These are phyloP conservation scores for Aptenodytes forsteri DNA, from an alignment of 2,113 vertebrate species.

Conservation along the genomic window DNA sequence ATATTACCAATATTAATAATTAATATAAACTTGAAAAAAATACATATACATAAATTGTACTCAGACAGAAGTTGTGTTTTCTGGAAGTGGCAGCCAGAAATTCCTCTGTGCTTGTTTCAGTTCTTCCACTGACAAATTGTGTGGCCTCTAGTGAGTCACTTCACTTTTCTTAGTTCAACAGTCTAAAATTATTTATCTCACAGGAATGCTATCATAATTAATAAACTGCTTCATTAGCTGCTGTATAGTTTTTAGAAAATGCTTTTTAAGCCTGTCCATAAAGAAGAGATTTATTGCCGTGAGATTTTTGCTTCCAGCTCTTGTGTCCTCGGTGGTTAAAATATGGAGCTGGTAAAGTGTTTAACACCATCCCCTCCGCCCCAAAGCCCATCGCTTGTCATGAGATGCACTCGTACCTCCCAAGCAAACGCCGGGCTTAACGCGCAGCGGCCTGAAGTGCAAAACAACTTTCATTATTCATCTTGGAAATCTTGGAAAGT, in stretches of 20 bases:
- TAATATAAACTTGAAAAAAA: background rate
- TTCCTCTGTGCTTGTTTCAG: slow-evolving; percentile 1
- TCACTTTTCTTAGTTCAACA: background rate
- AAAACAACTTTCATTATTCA: slow-evolving; percentile 47
- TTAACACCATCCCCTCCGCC: background rate
- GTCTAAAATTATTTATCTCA: slow-evolving; percentile 44
- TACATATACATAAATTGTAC: background rate
- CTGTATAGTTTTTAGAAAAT: slow-evolving; percentile 9
- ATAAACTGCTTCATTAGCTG: slow-evolving; percentile 42
- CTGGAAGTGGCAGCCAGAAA: slow-evolving; percentile 4
- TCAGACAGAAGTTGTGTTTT: background rate
- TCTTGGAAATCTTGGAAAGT: slow-evolving; percentile 57
- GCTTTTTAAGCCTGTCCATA: background rate
- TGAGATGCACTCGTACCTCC: background rate
- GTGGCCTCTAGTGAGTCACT: background rate
- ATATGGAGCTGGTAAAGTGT: background rate
- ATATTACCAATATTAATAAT: background rate
- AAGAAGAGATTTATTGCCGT: background rate
- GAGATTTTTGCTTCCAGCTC: background rate
- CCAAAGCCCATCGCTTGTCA: background rate
- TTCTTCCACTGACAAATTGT: slow-evolving; percentile 24
- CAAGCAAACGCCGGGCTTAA: background rate
- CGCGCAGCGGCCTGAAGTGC: background rate
- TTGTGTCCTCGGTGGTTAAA: background rate
- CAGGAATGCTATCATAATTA: slow-evolving; percentile 40